Evolutionary conservation across 2,888 invertebrate genomes (phyloP).

Genomic region (Listrodromus nycthemerus): DNA sequence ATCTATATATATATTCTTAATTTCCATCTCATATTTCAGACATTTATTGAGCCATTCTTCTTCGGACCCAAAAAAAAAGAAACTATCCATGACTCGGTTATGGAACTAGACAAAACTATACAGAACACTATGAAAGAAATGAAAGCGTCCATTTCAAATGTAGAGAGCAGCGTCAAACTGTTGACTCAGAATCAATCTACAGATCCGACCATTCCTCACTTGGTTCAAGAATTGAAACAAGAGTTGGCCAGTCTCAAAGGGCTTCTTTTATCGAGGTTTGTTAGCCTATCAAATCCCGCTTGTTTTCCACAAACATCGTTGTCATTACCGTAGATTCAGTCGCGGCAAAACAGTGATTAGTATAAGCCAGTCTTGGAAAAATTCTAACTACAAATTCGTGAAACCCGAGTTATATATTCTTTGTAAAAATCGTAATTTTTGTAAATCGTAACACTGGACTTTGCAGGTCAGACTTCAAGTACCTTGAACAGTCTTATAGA

Average conservation of each 20-base stretch:
- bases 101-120: conserved; percentile 89
- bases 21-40: conserved; percentile 83
- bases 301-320: neutral
- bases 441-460: no score
- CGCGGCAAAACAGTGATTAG: no score
- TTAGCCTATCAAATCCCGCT: neutral
- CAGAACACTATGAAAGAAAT: conserved; percentile 87
- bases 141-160: conserved; percentile 88
- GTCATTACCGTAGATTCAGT: neutral
- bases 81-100: conserved; percentile 88
- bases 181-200: conserved; percentile 77
- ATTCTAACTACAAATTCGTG: no score
- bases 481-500: neutral
- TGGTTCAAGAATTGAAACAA: conserved; percentile 82
- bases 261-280: conserved; percentile 81
- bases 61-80: conserved; percentile 89
- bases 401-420: no score
- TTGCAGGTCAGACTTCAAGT: no score
- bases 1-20: conserved; percentile 19
- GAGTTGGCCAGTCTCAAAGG: conserved; percentile 83
- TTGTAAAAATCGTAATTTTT: no score
- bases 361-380: no score
- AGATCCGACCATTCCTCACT: conserved; percentile 79
- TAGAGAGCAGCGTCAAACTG: conserved; percentile 88
- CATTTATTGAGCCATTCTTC: conserved; percentile 88